phyloP scores from a whole-genome alignment of 2,888 invertebrate species.

The Hecatera dysodea region DNA sequence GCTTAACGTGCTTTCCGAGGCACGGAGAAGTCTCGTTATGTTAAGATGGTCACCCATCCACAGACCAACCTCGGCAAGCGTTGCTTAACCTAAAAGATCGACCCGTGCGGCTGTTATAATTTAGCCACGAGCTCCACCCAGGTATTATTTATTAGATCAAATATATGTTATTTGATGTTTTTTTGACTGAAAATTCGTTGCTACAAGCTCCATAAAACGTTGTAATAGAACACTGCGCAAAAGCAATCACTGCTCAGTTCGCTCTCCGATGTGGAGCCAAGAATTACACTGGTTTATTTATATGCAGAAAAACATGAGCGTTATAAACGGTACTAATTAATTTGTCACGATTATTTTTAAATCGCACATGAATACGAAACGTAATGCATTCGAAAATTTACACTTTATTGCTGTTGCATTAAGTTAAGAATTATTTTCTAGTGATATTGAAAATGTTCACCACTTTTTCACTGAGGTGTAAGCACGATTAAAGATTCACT shows the following conservation, averaged over 20 bases:
- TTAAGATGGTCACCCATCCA: no score
- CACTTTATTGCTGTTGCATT: conserved; percentile 7
- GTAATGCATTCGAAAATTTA: neutral
- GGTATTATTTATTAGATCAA: no score
- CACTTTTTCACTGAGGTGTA: neutral
- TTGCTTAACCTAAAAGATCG: no score
- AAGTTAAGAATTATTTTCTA: neutral
- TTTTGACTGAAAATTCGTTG: no score
- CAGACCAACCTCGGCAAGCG: no score
- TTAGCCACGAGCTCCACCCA: no score
- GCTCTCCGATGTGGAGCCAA: conserved; percentile 36
- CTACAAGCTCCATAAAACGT: neutral
- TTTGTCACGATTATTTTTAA: conserved; percentile 58
- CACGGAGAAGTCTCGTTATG: no score
- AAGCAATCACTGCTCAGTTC: neutral
- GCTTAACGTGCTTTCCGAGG: no score
- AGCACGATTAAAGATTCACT: no score
- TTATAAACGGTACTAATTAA: conserved; percentile 48
- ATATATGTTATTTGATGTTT: no score
- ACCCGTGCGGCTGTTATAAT: no score
- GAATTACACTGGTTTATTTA: conserved; percentile 47
- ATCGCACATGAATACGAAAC: conserved; percentile 37
- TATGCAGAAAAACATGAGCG: conserved; percentile 42
- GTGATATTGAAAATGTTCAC: neutral
- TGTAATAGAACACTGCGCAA: neutral